Base-by-base conservation (phyloP, 1,140 invertebrate species). In the Aphidius gifuensis region DNA sequence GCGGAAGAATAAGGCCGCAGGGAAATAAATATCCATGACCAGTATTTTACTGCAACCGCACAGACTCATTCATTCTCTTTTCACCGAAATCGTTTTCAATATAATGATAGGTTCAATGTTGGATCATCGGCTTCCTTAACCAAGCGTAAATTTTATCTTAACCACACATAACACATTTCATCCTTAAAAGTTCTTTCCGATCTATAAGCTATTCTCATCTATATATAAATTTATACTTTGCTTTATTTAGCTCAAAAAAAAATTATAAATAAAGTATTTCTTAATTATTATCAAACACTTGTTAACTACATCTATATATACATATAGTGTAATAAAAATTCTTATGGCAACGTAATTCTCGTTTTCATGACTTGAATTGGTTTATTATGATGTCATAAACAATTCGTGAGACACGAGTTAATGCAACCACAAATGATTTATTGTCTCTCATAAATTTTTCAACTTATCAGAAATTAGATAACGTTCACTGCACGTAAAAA, bases 401-500 rank as follows among this genome's bases (percentile, higher is more conserved):
- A 32, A 32, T 32, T 32, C 4, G 2, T 32, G 4, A 32, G 23
- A 32, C 23, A 32, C 23, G 23, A 32, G 23, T 32, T 32, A 32
- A 32, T 32, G 4, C 4, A 32, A 32, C 32, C 49, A 61, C 45
- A 45, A 45, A 53, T 77, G 73, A 78, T 78, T 76, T 78, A 78
- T 65, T 64, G 69, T 59, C 56, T 69, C 66, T 71, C 75, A 67
- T 78, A 77, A 78, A 77, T 77, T 78, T 75, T 76, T 78, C 66
- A 73, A 74, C 72, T 77, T 75, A 74, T 69, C 63, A 66, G 62
- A 69, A 68, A 72, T 76, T 71, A 73, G 74, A 78, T 77, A 74
- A 67, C 68, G 58, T 68, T 64, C 66, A 49, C 38, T 44, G 6
- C 45, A 49, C 44, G 11, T 57, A 58, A 47, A 58, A 3, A 40